Evolutionary conservation across 2,888 invertebrate species (phyloP).

Genomic region (Heliconius sara): DNA sequence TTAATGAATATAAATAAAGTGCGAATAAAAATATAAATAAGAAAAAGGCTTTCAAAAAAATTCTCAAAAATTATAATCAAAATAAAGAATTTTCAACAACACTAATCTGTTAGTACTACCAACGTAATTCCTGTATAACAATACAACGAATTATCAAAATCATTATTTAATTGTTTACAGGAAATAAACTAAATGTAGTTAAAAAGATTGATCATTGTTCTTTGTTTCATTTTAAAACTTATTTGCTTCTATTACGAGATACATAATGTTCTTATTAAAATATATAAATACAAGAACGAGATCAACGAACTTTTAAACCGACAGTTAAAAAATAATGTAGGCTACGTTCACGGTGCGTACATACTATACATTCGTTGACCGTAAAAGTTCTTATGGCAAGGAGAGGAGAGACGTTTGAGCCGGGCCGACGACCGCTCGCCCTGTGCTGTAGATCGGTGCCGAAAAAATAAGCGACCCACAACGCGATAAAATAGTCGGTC

Average conservation of each 20-base stretch:
- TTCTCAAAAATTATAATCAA: not conserved
- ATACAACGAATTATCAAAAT: not conserved
- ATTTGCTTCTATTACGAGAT: conserved; percentile 60
- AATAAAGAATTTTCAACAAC: not conserved
- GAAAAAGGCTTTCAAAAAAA: too few species aligned
- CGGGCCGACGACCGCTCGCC: conserved; percentile 68
- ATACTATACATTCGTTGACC: conserved; percentile 76
- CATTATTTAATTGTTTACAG: not conserved
- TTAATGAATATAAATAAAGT: not conserved
- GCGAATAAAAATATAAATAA: not conserved
- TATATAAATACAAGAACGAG: conserved; percentile 64
- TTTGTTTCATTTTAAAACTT: not conserved
- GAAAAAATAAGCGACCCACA: conserved; percentile 81
- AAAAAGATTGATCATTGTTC: not conserved
- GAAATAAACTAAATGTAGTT: not conserved
- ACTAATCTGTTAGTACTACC: not conserved
- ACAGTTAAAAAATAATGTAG: conserved; percentile 84
- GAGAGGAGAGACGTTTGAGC: conserved; percentile 53
- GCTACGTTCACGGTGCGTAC: conserved; percentile 82
- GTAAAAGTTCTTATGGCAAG: conserved; percentile 81
- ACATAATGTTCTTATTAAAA: conserved; percentile 78
- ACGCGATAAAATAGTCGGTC: conserved; percentile 74
- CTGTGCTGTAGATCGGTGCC: conserved; percentile 76
- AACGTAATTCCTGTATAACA: not conserved
- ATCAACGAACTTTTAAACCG: conserved; percentile 81